A percentile compares a stretch with the other conserved stretches of the same genome.
phyloP scores from a whole-genome alignment of 2,797 vertebrate species.

The Spinus pinus region DNA sequence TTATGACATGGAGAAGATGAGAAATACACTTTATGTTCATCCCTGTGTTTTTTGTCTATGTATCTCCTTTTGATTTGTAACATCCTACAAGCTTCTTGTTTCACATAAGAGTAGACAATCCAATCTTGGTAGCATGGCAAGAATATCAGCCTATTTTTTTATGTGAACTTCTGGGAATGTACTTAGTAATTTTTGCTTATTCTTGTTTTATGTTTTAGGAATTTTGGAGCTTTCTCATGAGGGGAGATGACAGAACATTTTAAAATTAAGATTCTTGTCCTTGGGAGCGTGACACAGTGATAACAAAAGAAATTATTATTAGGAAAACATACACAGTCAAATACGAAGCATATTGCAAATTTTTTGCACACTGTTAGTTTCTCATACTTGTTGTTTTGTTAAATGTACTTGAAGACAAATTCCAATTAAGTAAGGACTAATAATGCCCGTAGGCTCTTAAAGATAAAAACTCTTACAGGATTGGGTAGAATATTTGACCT shows the following conservation, averaged over 20 bases:
- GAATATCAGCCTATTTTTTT: neutral
- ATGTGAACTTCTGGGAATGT: neutral
- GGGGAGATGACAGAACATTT: neutral
- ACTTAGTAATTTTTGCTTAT: neutral
- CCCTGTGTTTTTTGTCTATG: neutral
- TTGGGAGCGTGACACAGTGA: neutral
- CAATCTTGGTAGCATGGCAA: neutral
- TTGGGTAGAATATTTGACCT: neutral
- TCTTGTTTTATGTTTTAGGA: neutral
- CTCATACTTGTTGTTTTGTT: neutral
- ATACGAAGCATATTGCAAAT: neutral
- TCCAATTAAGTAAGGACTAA: constrained; percentile 8
- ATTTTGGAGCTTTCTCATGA: neutral
- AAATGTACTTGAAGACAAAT: neutral
- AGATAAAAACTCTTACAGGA: neutral
- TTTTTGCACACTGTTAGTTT: neutral
- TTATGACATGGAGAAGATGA: neutral
- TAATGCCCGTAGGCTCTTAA: neutral
- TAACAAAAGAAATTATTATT: neutral
- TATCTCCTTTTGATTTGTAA: neutral
- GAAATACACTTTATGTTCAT: neutral
- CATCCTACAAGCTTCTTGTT: neutral
- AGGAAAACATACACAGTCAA: neutral
- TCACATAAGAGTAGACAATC: neutral
- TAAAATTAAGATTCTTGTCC: neutral